phyloP scores from a whole-genome alignment of 2,113 vertebrate species.

The Uria lomvia region DNA sequence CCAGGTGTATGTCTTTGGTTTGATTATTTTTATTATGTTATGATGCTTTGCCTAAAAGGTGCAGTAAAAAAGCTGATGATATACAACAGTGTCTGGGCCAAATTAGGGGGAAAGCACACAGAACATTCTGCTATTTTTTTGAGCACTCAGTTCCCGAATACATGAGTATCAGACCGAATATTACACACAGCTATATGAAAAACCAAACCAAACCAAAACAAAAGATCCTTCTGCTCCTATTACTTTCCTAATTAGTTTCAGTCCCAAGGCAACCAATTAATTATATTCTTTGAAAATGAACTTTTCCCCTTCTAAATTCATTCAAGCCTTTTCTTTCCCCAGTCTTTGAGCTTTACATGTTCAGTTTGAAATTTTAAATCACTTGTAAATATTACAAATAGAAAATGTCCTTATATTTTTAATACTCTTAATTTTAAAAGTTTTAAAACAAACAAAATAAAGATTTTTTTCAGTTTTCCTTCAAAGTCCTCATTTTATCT shows the following conservation, averaged over 20 bases:
- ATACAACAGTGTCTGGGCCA: neutral
- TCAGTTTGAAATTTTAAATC: neutral
- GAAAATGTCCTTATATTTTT: neutral
- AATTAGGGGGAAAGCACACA: neutral
- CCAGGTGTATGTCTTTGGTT: neutral
- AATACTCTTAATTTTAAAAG: neutral
- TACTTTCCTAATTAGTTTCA: constrained; percentile 26
- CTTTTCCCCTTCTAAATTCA: neutral
- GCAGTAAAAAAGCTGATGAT: neutral
- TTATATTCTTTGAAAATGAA: constrained; percentile 26
- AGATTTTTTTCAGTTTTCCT: neutral
- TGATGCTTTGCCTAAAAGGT: neutral
- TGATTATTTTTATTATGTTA: neutral
- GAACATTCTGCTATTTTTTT: neutral
- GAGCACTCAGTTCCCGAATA: neutral
- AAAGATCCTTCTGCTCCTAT: neutral
- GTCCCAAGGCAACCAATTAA: constrained; percentile 9
- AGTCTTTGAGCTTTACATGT: neutral
- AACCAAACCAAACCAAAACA: too few species aligned
- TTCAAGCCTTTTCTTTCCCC: neutral
- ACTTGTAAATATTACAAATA: neutral
- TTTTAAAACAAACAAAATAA: neutral
- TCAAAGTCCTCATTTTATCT: neutral
- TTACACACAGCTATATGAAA: neutral
- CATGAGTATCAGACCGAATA: neutral